Evolutionary conservation across 2,888 invertebrate species (phyloP), one percentile per base, ranked within the genome.

Genomic region (Exocentrus adspersus): DNA sequence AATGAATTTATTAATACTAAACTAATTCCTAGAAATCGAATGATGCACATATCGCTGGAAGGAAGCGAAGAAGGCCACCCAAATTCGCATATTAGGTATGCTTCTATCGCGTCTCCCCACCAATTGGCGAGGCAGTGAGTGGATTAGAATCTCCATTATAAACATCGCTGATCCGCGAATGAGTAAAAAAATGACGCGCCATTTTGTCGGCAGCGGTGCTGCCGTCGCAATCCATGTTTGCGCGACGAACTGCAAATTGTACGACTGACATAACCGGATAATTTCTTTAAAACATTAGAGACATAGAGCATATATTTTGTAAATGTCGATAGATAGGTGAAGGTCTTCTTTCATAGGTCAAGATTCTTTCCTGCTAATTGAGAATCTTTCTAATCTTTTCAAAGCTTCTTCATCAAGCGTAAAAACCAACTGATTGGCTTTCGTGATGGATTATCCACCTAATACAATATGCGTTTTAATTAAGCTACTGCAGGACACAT

Each of bases 121-220:
- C 46, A 21, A 20, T 45, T 37, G 41, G 60, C 21, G 32, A 37
- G 61, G 58, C 48, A 43, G 58, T 52, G 28, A 32, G 54, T 37
- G 46, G 58, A 60, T 46, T 65, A 53, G 43, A 65, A 57, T 68
- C 71, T 67, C 67, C 71, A 68, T 73, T 64, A 70, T 71, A 61
- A 71, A 72, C 65, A 69, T 32, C 46, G 57, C 45, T 53, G 70
- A 67, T 70, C 68, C 72, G 72, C 70, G 72, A 74, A 72, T 73
- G 71, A 71, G 65, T 76, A 76, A 77, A 77, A n/a, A 77, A 76
- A 74, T 60, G 62, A 65, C 67, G 68, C 74, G 76, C 77, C 76
- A 76, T 77, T 75, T 77, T 76, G 76, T 77, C 73, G 74, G 72
- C 60, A 28, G 43, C 28, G 56, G 10, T 24, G 17, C 28, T n/a